Percentiles rank a stretch among this genome's conserved stretches.
Evolutionary conservation across 2,113 vertebrate genomes (phyloP).

Genomic region (Platysternon megacephalum): DNA sequence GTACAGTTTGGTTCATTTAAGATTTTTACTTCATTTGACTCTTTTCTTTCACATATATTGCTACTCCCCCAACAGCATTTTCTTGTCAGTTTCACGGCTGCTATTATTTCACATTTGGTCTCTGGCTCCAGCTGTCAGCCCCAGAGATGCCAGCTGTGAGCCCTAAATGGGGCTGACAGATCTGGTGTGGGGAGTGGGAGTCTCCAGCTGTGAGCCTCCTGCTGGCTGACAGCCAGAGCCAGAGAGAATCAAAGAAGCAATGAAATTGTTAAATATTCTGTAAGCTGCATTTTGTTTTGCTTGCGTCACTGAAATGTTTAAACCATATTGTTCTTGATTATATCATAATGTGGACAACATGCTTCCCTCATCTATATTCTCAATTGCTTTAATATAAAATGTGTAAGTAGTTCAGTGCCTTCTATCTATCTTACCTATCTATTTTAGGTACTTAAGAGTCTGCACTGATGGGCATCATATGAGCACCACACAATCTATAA

Average conservation of each 20-base stretch:
- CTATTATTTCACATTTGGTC: neutral
- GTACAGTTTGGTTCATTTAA: no score
- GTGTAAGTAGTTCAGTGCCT: neutral
- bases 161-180: no score
- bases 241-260: neutral
- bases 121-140: neutral
- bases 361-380: neutral
- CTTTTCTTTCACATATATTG: no score
- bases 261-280: constrained; percentile 24
- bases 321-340: neutral
- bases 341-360: neutral
- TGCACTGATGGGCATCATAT: neutral
- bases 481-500: neutral
- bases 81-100: neutral
- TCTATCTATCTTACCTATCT: neutral
- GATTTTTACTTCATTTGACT: no score
- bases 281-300: constrained; percentile 10
- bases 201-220: neutral
- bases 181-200: no score
- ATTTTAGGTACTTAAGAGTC: neutral
- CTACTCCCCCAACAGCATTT: neutral
- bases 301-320: neutral
- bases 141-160: neutral
- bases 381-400: neutral
- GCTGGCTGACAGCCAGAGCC: neutral